These are phyloP conservation scores for Leptestheria dahalacensis DNA, from an alignment of 1,140 invertebrate genomes.

Conservation along the genomic window DNA sequence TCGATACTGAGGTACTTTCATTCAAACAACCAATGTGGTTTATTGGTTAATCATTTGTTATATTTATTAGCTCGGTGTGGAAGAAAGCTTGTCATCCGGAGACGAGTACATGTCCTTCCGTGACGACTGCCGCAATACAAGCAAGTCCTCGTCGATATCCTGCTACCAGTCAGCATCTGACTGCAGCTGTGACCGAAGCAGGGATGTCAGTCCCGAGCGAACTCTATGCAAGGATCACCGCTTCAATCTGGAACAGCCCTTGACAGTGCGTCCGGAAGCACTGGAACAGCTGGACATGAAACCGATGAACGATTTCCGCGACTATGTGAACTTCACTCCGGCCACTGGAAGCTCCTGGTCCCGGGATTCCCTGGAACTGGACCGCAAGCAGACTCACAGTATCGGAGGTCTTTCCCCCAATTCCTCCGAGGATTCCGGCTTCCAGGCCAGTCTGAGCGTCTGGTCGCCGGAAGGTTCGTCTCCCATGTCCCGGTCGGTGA, in stretches of 20 bases:
- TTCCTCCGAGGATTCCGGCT: constrained; percentile 12
- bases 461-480: neutral
- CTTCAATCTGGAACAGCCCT: neutral
- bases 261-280: constrained; percentile 2
- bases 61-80: neutral
- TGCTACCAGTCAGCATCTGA: constrained; percentile 14
- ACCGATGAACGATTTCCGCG: constrained; percentile 6
- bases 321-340: constrained; percentile 14
- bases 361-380: neutral
- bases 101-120: constrained; percentile 5
- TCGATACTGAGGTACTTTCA: neutral
- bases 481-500: neutral
- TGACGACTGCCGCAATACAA: neutral
- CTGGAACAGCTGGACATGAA: constrained; percentile 11
- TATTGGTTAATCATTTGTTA: neutral
- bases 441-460: constrained; percentile 6
- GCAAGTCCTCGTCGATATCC: constrained; percentile 7
- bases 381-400: neutral
- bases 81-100: neutral
- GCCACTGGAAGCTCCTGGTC: constrained; percentile 2
- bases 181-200: constrained; percentile 11
- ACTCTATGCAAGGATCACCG: neutral
- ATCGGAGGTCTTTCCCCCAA: constrained; percentile 12
- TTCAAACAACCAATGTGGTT: neutral
- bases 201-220: constrained; percentile 4